These are phyloP conservation scores for Watsonalla binaria DNA, from an alignment of 2,888 invertebrate species.

Conservation along the genomic window DNA sequence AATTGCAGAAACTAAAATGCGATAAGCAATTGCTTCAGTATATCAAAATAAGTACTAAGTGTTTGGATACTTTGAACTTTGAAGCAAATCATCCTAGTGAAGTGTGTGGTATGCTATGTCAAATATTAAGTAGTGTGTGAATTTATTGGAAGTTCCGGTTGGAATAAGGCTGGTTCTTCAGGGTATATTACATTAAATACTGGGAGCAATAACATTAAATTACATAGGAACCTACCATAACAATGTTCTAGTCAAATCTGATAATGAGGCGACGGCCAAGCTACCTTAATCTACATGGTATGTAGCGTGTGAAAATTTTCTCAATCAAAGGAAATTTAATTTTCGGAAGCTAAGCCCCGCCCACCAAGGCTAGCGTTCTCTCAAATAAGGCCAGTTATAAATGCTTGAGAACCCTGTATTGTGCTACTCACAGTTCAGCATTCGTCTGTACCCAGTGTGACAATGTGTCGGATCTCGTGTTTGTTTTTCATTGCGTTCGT, in stretches of 20 bases:
- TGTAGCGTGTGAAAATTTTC: constrained; percentile 71
- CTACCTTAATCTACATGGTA: constrained; percentile 54
- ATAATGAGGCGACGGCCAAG: constrained; percentile 11
- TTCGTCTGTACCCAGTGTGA: constrained; percentile 21
- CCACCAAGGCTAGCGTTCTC: constrained; percentile 54
- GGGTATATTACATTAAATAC: too few relatives aligned
- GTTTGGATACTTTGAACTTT: too few relatives aligned
- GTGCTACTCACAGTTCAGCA: constrained; percentile 59
- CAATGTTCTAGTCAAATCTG: constrained; percentile 21
- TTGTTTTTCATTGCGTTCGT: constrained; percentile 41
- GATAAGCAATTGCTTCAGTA: too few relatives aligned
- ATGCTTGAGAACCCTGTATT: constrained; percentile 60
- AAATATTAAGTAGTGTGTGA: too few relatives aligned
- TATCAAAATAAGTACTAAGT: too few relatives aligned
- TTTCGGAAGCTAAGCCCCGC: constrained; percentile 56
- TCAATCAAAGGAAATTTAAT: constrained; percentile 68
- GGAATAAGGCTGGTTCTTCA: too few relatives aligned
- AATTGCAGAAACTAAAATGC: too few relatives aligned
- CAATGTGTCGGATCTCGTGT: constrained; percentile 50
- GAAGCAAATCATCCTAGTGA: too few relatives aligned
- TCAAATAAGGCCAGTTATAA: constrained; percentile 75
- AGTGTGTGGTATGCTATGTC: too few relatives aligned
- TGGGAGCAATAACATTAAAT: background rate
- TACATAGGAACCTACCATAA: constrained; percentile 4
- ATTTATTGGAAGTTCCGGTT: too few relatives aligned